These are phyloP conservation scores for Cynopterus sphinx DNA, from an alignment of 2,797 vertebrate genomes.

Conservation along the genomic window DNA sequence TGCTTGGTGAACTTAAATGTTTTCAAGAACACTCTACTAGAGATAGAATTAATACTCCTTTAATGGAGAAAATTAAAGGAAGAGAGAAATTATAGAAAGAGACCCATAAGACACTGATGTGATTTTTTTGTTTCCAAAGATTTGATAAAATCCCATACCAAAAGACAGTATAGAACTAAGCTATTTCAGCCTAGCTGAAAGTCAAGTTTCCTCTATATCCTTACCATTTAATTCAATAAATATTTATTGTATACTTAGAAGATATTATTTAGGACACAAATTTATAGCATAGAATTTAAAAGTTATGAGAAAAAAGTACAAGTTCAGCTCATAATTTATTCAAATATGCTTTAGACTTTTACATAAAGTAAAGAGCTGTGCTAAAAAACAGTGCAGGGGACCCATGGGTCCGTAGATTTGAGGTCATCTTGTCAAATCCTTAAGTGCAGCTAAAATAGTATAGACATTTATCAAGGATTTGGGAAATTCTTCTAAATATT, in stretches of 20 bases:
- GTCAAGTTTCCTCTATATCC: not conserved
- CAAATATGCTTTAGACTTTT: not conserved
- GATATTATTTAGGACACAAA: not conserved
- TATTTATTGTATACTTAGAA: not conserved
- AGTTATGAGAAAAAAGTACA: not conserved
- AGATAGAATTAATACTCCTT: not conserved
- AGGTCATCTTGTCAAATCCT: not conserved
- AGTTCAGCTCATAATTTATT: not conserved
- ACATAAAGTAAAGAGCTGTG: not conserved
- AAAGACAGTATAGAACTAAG: not conserved
- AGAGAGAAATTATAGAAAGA: not conserved
- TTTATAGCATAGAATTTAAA: not conserved
- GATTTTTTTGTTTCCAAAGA: not conserved
- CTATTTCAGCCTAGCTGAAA: not conserved
- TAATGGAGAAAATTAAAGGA: not conserved
- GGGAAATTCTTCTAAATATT: not conserved
- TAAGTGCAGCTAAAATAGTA: not conserved
- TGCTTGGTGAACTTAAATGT: not conserved
- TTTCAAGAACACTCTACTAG: conserved; percentile 23
- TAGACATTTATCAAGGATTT: not conserved
- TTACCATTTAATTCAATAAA: not conserved
- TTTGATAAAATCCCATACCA: not conserved
- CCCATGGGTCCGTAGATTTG: not conserved
- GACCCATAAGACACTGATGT: not conserved
- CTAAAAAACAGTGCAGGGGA: not conserved